Evolutionary conservation across 2,797 vertebrate genomes (phyloP), one percentile per base, ranked within the genome.

Genomic region (Esox masquinongy): DNA sequence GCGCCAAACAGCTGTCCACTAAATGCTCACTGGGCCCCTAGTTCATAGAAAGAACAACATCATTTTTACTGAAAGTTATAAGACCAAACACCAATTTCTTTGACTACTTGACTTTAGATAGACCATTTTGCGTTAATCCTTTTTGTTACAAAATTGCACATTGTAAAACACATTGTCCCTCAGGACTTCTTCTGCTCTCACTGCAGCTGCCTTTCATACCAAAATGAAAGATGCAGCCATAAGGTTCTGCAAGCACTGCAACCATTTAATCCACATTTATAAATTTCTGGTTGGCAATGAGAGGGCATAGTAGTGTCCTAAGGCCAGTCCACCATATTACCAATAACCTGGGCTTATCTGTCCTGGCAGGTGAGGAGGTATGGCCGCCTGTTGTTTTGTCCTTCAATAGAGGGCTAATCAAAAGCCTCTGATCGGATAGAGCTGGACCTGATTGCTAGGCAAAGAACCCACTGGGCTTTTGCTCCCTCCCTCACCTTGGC

Each of bases 361-460:
- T 61, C 26, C 11, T 24, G 56, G 69, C n/a, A 39, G 47, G 50
- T 43, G 8, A 12, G 24, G 6, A 1, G 24, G 31, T 31, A 8
- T 11, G 2, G n/a, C 36, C 66, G 9, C 24, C 61, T 56, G 24
- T 1, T 4, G 24, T 36, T 47, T 43, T 47, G 26, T 22, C 24
- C 26, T 53, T 63, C 70, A 63, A 69, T 63, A 50, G 22, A 39
- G 64, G 51, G 63, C 76, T 70, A 66, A 67, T 76, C 17, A n/a
- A 53, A 47, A 71, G 61, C 70, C 63, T 61, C 11, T 14, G n/a
- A 36, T 66, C 29, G 51, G 64, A 22, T 19, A 14, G 26, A 43
- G 36, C 47, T 0, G 9, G 17, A 59, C 51, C 53, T 49, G 22
- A 22, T 36, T 36, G 67, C 67, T 72, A 66, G 72, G 24, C 59